Conservation (phyloP, 2,113 vertebrate species). For the Geococcyx californianus region DNA sequence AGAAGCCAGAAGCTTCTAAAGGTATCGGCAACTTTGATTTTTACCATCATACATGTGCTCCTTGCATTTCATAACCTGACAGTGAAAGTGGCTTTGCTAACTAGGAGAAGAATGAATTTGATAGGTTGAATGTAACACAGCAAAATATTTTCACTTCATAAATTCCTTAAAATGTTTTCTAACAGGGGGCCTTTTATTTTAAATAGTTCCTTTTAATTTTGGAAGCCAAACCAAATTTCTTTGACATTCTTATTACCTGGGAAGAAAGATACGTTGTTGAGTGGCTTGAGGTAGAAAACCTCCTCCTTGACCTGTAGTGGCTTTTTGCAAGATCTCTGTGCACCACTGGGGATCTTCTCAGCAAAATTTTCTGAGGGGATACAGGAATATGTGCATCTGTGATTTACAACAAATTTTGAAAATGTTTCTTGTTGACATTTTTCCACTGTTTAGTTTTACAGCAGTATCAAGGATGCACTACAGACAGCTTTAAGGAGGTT, state of each 20-base stretch:
- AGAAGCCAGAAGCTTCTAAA: neutral
- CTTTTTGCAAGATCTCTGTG: neutral
- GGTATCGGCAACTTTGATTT: neutral
- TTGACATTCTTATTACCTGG: neutral
- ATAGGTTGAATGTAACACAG: neutral
- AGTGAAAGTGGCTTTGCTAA: neutral
- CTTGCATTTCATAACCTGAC: neutral
- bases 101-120: neutral
- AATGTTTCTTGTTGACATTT: neutral
- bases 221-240: neutral
- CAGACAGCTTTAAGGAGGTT: neutral
- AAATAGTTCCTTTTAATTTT: neutral
- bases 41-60: neutral
- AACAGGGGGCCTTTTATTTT: neutral
- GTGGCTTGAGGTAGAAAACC: neutral
- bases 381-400: neutral
- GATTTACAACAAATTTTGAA: neutral
- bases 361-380: neutral
- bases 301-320: neutral
- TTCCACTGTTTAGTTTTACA: neutral
- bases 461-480: neutral
- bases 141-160: neutral
- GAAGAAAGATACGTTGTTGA: neutral
- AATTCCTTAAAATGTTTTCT: neutral
- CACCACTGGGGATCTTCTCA: neutral